These are phyloP conservation scores for Radopholus similis DNA, from an alignment of 1,140 invertebrate species.

Conservation along the genomic window DNA sequence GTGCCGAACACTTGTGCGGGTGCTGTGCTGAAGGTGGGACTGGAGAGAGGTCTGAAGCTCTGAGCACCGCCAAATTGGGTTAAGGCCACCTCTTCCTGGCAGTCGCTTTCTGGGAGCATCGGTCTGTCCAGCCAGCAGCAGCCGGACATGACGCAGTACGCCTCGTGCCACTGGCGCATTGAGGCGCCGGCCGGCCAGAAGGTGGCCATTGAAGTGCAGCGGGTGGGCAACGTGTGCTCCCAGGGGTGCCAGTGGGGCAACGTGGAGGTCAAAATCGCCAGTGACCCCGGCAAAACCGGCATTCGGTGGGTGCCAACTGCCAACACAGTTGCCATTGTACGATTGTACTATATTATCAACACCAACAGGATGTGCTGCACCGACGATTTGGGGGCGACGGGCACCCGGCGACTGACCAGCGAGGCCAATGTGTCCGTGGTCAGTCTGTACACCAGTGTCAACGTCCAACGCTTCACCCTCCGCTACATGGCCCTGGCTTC, in stretches of 20 bases:
- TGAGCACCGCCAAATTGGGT: not conserved
- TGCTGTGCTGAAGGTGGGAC: not conserved
- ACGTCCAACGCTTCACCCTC: no score
- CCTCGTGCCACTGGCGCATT: conserved; percentile 9
- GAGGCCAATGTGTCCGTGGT: no score
- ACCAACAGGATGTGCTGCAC: no score
- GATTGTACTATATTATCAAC: no score
- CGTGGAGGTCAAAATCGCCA: conserved; percentile 5
- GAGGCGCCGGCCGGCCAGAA: not conserved
- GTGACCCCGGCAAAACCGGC: no score
- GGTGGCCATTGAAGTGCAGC: conserved; percentile 4
- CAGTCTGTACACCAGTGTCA: no score
- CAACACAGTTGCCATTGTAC: no score
- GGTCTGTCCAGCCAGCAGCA: not conserved
- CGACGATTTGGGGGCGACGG: no score
- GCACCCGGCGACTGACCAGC: no score
- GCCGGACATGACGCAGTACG: not conserved
- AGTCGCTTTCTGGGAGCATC: not conserved
- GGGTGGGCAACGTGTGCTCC: conserved; percentile 4
- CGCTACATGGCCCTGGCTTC: no score
- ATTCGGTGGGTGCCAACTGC: no score
- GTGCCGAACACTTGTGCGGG: not conserved
- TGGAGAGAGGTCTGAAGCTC: not conserved
- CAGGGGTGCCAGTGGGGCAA: conserved; percentile 6
- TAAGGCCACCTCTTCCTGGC: not conserved